phyloP scores from a whole-genome alignment of 2,888 invertebrate species.

The Drosophila phalerata region DNA sequence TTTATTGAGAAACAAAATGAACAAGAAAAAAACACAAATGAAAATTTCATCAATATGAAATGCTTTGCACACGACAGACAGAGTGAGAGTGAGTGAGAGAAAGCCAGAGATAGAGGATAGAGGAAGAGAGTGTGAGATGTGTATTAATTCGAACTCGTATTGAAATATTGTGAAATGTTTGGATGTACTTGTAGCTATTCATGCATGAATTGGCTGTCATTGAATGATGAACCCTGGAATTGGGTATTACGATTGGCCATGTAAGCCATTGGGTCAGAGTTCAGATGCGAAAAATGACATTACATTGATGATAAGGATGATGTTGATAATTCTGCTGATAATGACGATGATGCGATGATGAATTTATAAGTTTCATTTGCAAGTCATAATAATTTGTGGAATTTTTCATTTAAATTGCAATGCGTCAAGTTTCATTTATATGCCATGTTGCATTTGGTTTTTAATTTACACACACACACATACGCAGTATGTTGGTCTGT shows the following conservation, averaged over 20 bases:
- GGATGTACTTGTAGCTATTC: slow-evolving; percentile 18
- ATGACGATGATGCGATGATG: slow-evolving; percentile 22
- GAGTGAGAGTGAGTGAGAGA: background rate
- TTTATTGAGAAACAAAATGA: slow-evolving; percentile 17
- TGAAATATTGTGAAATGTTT: slow-evolving; percentile 29
- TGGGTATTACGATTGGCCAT: slow-evolving; percentile 18
- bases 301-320: background rate
- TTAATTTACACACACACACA: slow-evolving; percentile 50
- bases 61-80: slow-evolving; percentile 1
- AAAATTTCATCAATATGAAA: slow-evolving; percentile 68
- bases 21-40: slow-evolving; percentile 17
- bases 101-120: background rate
- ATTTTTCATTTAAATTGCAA: slow-evolving; percentile 61
- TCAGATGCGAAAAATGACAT: background rate
- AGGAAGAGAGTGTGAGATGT: slow-evolving; percentile 9
- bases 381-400: slow-evolving; percentile 17
- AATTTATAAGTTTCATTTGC: slow-evolving; percentile 36
- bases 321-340: slow-evolving; percentile 21
- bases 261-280: slow-evolving; percentile 18
- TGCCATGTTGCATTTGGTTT: slow-evolving; percentile 55
- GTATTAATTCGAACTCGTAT: slow-evolving; percentile 7
- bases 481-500: background rate
- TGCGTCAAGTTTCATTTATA: slow-evolving; percentile 65
- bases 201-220: slow-evolving; percentile 50
- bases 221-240: slow-evolving; percentile 31